phyloP scores from a whole-genome alignment of 2,888 invertebrate genomes.

The Amphipyra berbera region DNA sequence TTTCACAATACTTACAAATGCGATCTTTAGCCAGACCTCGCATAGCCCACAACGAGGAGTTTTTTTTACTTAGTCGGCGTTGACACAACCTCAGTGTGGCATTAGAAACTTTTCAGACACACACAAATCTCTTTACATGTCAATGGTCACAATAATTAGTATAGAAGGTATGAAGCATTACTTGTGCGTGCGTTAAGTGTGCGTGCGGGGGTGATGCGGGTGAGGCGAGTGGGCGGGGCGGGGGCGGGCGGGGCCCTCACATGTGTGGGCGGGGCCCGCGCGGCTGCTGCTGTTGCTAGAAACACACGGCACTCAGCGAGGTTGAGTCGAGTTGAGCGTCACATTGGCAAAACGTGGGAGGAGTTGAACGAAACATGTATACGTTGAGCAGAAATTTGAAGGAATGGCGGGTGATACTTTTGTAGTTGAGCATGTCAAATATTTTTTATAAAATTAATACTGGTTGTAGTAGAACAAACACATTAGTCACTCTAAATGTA shows the following conservation, averaged over 20 bases:
- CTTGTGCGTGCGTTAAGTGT: constrained; percentile 64
- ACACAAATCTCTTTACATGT: constrained; percentile 9
- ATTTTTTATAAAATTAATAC: no score
- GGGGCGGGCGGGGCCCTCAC: constrained; percentile 17
- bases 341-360: constrained; percentile 7
- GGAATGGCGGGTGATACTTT: no score
- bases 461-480: no score
- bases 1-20: no score
- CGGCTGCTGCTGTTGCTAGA: constrained; percentile 79
- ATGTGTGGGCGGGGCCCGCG: constrained; percentile 76
- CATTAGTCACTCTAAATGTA: no score
- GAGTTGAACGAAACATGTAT: constrained; percentile 3
- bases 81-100: no score
- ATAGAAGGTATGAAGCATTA: constrained; percentile 71
- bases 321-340: constrained; percentile 10
- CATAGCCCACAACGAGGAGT: no score
- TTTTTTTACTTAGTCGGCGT: no score
- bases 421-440: no score
- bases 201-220: constrained; percentile 45
- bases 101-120: no score
- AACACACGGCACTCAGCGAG: constrained; percentile 46
- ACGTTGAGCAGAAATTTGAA: neutral
- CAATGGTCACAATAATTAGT: constrained; percentile 56
- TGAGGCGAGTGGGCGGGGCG: constrained; percentile 30
- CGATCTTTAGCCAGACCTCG: no score